These are phyloP conservation scores for Dynastes grantii DNA, from an alignment of 2,888 invertebrate genomes.

Conservation along the genomic window DNA sequence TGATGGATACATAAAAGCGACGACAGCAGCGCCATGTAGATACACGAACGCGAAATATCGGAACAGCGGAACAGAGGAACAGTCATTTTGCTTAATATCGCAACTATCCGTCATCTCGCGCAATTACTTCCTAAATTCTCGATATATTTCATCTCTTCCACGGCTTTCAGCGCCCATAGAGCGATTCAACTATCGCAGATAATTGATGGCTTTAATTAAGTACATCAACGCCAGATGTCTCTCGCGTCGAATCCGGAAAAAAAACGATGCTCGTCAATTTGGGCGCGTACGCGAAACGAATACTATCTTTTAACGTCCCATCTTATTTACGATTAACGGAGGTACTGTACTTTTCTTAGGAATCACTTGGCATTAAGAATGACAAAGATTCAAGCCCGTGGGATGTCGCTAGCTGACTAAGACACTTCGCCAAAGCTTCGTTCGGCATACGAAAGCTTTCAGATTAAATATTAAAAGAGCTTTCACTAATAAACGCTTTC, in stretches of 20 bases:
- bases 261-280: slow-evolving; percentile 40
- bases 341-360: background rate
- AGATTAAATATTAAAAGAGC: slow-evolving; percentile 3
- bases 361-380: background rate
- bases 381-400: background rate
- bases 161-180: slow-evolving; percentile 27
- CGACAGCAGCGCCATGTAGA: too few species aligned
- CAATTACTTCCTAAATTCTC: slow-evolving; percentile 37
- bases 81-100: slow-evolving; percentile 20
- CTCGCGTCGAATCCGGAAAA: slow-evolving; percentile 37
- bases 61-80: background rate
- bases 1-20: too few species aligned
- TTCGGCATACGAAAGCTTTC: background rate
- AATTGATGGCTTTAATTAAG: slow-evolving; percentile 44
- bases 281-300: slow-evolving; percentile 15
- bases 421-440: background rate
- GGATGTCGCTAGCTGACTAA: background rate
- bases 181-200: slow-evolving; percentile 37
- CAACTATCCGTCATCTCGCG: slow-evolving; percentile 31
- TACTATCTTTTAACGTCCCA: slow-evolving; percentile 14
- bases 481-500: background rate
- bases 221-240: slow-evolving; percentile 44
- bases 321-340: slow-evolving; percentile 28
- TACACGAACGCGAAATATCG: background rate
- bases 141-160: slow-evolving; percentile 25